Conservation (phyloP, 1,140 invertebrate genomes). For the Drosophila mojavensis region DNA sequence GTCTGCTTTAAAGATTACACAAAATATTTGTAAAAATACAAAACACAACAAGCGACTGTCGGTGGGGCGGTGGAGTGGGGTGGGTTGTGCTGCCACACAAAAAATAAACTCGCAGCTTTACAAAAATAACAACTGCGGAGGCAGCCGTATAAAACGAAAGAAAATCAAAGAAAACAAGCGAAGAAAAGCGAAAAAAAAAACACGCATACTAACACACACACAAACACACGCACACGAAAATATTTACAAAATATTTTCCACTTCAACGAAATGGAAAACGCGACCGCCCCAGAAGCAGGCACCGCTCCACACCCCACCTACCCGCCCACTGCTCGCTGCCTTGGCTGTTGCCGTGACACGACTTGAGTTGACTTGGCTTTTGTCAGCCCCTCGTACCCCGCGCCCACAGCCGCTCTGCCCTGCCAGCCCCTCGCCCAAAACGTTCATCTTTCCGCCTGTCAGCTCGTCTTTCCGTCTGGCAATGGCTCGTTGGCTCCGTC, state of each 20-base stretch:
- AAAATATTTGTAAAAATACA: conserved; percentile 83
- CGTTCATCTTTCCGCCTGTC: conserved; percentile 38
- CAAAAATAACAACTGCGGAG: conserved; percentile 81
- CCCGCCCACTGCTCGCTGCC: neutral
- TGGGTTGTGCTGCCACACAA: conserved; percentile 13
- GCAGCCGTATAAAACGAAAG: conserved; percentile 50
- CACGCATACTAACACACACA: neutral
- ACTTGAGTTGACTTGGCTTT: conserved; percentile 78
- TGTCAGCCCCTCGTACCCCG: conserved; percentile 53
- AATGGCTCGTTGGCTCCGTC: conserved; percentile 73
- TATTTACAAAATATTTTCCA: conserved; percentile 84
- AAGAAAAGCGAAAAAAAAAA: conserved; percentile 49
- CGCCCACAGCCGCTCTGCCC: neutral
- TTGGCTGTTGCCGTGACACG: conserved; percentile 33
- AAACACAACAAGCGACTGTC: conserved; percentile 67
- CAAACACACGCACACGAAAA: conserved; percentile 46
- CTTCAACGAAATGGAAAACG: conserved; percentile 83
- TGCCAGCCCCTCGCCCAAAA: neutral
- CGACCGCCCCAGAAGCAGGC: conserved; percentile 72
- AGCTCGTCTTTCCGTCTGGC: conserved; percentile 60
- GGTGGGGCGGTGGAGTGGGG: neutral
- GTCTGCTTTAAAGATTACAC: conserved; percentile 83
- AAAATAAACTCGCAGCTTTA: conserved; percentile 81
- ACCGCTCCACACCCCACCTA: neutral
- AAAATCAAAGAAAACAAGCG: conserved; percentile 58